Evolutionary conservation across 2,113 vertebrate genomes (phyloP).

Genomic region (Scomber scombrus): DNA sequence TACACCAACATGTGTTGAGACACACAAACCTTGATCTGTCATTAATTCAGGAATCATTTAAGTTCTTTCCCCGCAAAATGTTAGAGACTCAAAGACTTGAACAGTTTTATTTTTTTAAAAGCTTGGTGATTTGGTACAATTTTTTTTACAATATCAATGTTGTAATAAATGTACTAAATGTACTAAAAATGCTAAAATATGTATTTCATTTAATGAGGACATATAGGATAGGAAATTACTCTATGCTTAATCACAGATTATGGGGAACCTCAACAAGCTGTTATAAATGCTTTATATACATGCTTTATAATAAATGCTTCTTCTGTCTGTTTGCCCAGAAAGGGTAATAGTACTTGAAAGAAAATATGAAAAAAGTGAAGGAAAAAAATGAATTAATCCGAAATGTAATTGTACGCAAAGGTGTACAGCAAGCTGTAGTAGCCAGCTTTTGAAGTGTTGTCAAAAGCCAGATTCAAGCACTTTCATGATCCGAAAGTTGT

Average conservation of each 20-base stretch:
- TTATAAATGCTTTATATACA: too few relatives aligned
- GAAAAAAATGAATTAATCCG: too few relatives aligned
- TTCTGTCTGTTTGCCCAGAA: too few relatives aligned
- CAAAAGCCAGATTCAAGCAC: background rate
- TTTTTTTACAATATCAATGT: background rate
- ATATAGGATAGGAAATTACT: too few relatives aligned
- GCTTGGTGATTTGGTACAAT: background rate
- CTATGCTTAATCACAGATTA: background rate
- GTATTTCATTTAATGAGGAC: background rate
- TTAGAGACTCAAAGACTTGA: background rate
- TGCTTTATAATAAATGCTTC: too few relatives aligned
- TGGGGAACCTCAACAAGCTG: background rate
- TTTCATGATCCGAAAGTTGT: background rate
- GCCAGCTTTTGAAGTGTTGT: slow-evolving; percentile 5
- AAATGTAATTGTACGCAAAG: background rate
- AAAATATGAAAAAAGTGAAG: too few relatives aligned
- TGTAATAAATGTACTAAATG: background rate
- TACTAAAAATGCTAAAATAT: background rate
- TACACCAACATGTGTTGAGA: slow-evolving; percentile 11
- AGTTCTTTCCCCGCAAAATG: background rate
- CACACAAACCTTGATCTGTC: slow-evolving; percentile 30
- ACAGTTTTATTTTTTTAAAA: background rate
- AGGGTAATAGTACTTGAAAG: too few relatives aligned
- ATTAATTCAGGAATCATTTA: background rate
- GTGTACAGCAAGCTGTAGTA: background rate